phyloP scores from a whole-genome alignment of 64 coral and sea anemone genomes.

The Actinia tenebrosa region DNA sequence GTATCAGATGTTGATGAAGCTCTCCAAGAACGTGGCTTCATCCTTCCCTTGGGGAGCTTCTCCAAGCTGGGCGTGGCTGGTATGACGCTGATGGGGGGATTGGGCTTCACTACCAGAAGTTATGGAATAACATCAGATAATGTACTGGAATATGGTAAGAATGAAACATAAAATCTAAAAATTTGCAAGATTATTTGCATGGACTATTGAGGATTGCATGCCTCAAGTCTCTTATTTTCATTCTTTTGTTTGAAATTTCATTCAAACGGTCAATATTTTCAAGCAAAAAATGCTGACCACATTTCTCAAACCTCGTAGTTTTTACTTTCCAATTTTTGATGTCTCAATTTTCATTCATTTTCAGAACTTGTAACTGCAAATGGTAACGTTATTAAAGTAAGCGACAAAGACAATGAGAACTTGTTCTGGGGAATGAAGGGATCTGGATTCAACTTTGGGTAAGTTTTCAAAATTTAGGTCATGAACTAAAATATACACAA shows the following conservation, averaged over 20 bases:
- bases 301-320: no score
- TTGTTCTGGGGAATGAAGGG: conserved; percentile 87
- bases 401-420: conserved; percentile 53
- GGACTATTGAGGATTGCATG: no score
- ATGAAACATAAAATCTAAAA: neutral
- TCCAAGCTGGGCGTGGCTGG: conserved; percentile 82
- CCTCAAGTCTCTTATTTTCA: no score
- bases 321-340: no score
- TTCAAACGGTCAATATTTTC: no score
- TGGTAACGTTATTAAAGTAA: conserved; percentile 58
- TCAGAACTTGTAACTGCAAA: conserved; percentile 59
- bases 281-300: no score
- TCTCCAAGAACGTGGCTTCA: conserved; percentile 41
- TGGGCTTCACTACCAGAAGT: conserved; percentile 52
- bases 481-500: no score
- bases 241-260: no score
- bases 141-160: conserved; percentile 60
- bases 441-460: conserved; percentile 85
- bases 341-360: neutral
- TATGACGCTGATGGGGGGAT: conserved; percentile 40
- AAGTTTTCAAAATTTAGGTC: neutral
- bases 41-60: conserved; percentile 63
- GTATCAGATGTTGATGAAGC: conserved; percentile 49
- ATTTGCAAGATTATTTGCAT: no score
- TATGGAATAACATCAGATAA: conserved; percentile 79